A percentile compares a stretch with the other conserved stretches of the same genome.
These are phyloP conservation scores for Lobophora halterata DNA, from an alignment of 2,888 invertebrate species.

Conservation along the genomic window DNA sequence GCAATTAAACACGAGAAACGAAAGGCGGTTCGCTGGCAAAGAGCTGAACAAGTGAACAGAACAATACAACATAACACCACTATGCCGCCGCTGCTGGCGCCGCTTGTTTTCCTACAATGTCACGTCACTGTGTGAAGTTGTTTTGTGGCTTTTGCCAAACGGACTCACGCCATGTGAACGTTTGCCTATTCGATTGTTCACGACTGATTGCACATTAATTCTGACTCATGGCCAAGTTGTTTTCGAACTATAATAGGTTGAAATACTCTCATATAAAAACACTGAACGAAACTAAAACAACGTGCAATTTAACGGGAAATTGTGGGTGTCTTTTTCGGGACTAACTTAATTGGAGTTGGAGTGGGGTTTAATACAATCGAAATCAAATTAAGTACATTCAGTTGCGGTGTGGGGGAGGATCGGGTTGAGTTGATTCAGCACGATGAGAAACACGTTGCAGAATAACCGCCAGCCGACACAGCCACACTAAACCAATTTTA, in stretches of 20 bases:
- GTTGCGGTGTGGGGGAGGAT: slow-evolving; percentile 62
- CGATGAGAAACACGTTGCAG: slow-evolving; percentile 52
- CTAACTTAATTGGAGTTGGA: slow-evolving; percentile 68
- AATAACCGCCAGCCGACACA: slow-evolving; percentile 40
- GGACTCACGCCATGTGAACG: slow-evolving; percentile 44
- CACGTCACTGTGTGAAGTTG: slow-evolving; percentile 59
- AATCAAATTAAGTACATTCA: slow-evolving; percentile 77
- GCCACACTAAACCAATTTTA: slow-evolving; percentile 19
- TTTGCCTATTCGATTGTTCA: slow-evolving; percentile 47
- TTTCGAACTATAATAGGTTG: slow-evolving; percentile 24
- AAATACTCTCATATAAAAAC: slow-evolving; percentile 19
- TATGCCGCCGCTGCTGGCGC: slow-evolving; percentile 53
- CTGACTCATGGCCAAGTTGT: slow-evolving; percentile 27
- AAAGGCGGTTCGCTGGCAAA: slow-evolving; percentile 63
- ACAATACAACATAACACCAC: slow-evolving; percentile 74
- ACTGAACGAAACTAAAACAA: slow-evolving; percentile 25
- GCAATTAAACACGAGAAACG: slow-evolving; percentile 70
- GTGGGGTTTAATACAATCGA: slow-evolving; percentile 74
- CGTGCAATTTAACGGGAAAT: slow-evolving; percentile 35
- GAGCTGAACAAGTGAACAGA: slow-evolving; percentile 70
- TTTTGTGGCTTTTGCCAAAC: slow-evolving; percentile 64
- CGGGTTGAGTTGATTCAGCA: slow-evolving; percentile 73
- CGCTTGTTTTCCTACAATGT: slow-evolving; percentile 55
- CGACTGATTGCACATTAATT: slow-evolving; percentile 42
- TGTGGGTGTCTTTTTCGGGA: slow-evolving; percentile 56